Percentiles rank a stretch among this genome's conserved stretches.
phyloP scores from a whole-genome alignment of 2,797 vertebrate species.

The Artibeus jamaicensis region DNA sequence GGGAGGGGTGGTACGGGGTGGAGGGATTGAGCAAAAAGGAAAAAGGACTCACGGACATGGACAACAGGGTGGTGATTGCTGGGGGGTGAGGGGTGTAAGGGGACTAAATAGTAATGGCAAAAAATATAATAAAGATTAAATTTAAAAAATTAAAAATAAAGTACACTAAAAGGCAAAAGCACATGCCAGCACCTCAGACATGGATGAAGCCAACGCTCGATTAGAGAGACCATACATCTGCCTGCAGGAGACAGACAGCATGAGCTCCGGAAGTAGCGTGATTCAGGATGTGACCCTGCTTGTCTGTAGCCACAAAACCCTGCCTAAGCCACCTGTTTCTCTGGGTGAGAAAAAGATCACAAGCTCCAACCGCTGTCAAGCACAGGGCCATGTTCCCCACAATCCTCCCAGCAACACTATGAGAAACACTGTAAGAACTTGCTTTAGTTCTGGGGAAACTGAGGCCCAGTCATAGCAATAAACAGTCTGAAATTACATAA shows the following conservation, averaged over 20 bases:
- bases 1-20: no score
- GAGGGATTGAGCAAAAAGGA: no score
- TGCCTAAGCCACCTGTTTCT: not conserved
- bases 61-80: no score
- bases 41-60: no score
- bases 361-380: not conserved
- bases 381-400: not conserved
- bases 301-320: accelerated
- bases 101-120: no score
- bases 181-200: not conserved
- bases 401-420: not conserved
- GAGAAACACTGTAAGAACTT: not conserved
- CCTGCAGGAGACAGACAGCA: not conserved
- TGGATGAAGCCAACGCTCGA: not conserved
- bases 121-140: no score
- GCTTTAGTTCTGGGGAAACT: not conserved
- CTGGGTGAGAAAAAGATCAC: not conserved
- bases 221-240: not conserved
- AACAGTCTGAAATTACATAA: not conserved
- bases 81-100: no score
- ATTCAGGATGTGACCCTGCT: not conserved
- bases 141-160: no score
- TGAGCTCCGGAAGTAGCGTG: not conserved
- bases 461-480: not conserved
- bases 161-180: not conserved